A percentile compares a stretch with the other conserved stretches of the same genome.
phyloP scores from a whole-genome alignment of 2,113 vertebrate species.

The Sakesphorus luctuosus region DNA sequence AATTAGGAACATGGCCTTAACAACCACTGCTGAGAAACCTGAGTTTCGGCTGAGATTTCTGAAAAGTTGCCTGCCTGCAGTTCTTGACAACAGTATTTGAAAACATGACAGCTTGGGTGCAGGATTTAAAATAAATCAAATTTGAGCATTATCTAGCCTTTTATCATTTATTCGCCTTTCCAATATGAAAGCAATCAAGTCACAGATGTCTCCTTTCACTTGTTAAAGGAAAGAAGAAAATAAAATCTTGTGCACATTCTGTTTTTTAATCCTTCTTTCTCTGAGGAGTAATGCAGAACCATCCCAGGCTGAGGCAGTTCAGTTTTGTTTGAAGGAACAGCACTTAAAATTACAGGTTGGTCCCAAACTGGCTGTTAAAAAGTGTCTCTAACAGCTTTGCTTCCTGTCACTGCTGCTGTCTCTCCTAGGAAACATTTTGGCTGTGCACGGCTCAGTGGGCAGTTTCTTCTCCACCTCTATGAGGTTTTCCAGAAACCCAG shows the following conservation, averaged over 20 bases:
- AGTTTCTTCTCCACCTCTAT: background rate
- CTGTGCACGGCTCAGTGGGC: background rate
- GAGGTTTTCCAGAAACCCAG: conserved; percentile 21
- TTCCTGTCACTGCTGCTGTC: background rate
- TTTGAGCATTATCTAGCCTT: background rate
- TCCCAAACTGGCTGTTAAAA: conserved; percentile 38
- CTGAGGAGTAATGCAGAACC: background rate
- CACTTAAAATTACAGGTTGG: conserved; percentile 12
- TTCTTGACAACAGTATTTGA: background rate
- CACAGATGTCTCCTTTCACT: background rate
- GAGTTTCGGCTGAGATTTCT: background rate
- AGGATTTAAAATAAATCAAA: background rate
- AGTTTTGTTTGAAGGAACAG: conserved; percentile 2
- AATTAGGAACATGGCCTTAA: background rate
- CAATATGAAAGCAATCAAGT: background rate
- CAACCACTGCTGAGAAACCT: background rate
- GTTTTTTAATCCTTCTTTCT: conserved; percentile 32
- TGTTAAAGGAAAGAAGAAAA: conserved; percentile 52
- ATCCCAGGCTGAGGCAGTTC: background rate
- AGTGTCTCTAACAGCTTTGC: background rate
- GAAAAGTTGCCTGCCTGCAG: background rate
- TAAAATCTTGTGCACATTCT: background rate
- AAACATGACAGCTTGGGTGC: background rate
- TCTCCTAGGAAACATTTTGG: conserved; percentile 30
- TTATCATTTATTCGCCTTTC: background rate